These are phyloP conservation scores for Pteromalus puparum DNA, from an alignment of 1,140 invertebrate species.

Conservation along the genomic window DNA sequence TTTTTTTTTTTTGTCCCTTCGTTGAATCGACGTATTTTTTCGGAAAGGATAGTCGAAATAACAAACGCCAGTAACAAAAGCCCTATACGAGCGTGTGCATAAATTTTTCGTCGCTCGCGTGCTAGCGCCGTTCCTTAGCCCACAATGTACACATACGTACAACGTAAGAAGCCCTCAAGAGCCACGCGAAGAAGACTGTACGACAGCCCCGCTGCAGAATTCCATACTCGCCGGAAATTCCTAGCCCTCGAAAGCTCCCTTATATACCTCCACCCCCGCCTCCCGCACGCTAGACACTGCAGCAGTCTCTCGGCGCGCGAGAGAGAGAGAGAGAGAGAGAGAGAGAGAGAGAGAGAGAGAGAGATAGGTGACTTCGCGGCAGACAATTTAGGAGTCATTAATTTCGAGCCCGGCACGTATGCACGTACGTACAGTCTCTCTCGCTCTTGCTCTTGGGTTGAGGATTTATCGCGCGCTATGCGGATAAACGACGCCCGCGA, in stretches of 20 bases:
- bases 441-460: not conserved
- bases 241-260: not conserved
- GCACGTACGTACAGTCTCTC: not conserved
- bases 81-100: not conserved
- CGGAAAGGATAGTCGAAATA: too few species aligned
- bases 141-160: not conserved
- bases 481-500: not conserved
- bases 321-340: not conserved
- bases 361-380: not conserved
- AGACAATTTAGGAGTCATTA: slow-evolving; percentile 46
- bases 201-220: not conserved
- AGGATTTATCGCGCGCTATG: slow-evolving; percentile 28
- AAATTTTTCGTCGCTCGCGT: slow-evolving; percentile 1
- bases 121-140: not conserved
- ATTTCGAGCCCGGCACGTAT: slow-evolving; percentile 28
- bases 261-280: not conserved
- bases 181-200: not conserved
- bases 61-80: too few species aligned
- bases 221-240: slow-evolving; percentile 28
- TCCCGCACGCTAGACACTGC: not conserved
- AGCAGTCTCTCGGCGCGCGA: too few species aligned
- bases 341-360: not conserved
- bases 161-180: not conserved
- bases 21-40: too few species aligned
- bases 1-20: too few species aligned